A percentile compares a stretch with the other conserved stretches of the same genome.
Evolutionary conservation across 2,888 invertebrate species (phyloP).

Genomic region (Gonocerus acuteangulatus): DNA sequence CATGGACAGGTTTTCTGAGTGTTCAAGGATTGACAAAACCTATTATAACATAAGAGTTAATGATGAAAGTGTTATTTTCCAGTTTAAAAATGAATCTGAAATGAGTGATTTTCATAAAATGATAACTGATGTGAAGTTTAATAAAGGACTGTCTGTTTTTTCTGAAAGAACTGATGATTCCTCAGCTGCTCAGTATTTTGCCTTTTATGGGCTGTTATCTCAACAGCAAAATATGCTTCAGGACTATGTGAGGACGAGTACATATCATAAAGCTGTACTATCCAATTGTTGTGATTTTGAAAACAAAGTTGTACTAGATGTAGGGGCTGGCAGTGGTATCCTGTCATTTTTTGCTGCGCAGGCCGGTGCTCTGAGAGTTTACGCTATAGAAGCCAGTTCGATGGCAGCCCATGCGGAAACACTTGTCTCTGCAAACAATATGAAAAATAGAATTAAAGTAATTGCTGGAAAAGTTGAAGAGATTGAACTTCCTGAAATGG

Average conservation of each 20-base stretch:
- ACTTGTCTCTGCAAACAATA: slow-evolving; percentile 80
- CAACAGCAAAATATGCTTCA: slow-evolving; percentile 99
- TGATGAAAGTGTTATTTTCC: slow-evolving; percentile 62
- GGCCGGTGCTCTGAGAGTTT: slow-evolving; percentile 91
- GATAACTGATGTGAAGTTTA: no score
- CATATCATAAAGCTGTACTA: slow-evolving; percentile 93
- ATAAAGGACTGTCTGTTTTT: slow-evolving; percentile 47
- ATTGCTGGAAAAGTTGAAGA: slow-evolving; percentile 98
- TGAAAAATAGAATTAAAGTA: slow-evolving; percentile 79
- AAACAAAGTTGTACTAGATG: slow-evolving; percentile 87
- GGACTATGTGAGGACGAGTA: slow-evolving; percentile 95
- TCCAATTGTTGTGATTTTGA: slow-evolving; percentile 87
- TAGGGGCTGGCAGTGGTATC: slow-evolving; percentile 97
- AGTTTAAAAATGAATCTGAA: slow-evolving; percentile 45
- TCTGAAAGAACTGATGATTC: slow-evolving; percentile 94
- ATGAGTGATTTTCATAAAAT: no score
- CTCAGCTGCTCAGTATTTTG: slow-evolving; percentile 85
- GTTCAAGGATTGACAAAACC: slow-evolving; percentile 58
- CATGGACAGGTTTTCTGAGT: slow-evolving; percentile 60
- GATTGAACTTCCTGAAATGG: slow-evolving; percentile 86
- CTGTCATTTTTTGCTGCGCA: slow-evolving; percentile 96
- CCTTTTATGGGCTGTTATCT: slow-evolving; percentile 96
- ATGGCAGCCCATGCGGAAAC: slow-evolving; percentile 93
- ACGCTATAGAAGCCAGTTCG: slow-evolving; percentile 96
- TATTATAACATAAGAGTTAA: slow-evolving; percentile 65